These are phyloP conservation scores for Megalops atlanticus DNA, from an alignment of 2,113 vertebrate genomes.

Conservation along the genomic window DNA sequence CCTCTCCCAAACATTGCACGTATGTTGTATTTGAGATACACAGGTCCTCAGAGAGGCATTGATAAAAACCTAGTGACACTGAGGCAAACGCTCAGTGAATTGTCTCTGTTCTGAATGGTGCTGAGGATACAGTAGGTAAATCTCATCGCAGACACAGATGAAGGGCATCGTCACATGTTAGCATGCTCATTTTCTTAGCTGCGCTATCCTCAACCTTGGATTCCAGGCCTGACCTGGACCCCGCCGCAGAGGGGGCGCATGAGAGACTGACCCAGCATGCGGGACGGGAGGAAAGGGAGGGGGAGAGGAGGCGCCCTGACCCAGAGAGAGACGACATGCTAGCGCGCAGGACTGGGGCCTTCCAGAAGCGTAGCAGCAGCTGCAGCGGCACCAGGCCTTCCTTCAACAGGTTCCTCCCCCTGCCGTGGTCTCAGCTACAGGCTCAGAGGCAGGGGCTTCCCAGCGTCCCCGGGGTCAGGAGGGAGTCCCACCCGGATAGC, in stretches of 20 bases:
- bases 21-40: not conserved
- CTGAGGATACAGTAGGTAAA: no score
- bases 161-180: no score
- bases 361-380: not conserved
- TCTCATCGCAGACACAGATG: no score
- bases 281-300: conserved; percentile 30
- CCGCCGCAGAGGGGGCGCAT: not conserved
- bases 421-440: conserved; percentile 21
- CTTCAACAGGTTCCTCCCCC: no score
- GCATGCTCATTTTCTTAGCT: no score
- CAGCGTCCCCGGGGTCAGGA: not conserved
- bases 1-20: no score
- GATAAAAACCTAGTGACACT: no score
- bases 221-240: not conserved
- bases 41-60: no score
- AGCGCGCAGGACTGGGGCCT: conserved; percentile 20
- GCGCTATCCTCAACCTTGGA: no score
- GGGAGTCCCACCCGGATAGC: not conserved
- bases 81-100: no score
- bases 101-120: no score
- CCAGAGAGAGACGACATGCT: conserved; percentile 44
- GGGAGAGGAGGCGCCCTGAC: no score
- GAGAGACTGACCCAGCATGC: not conserved
- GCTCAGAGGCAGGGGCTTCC: not conserved
- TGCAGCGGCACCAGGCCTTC: not conserved